Evolutionary conservation across 2,113 vertebrate species (phyloP), one percentile per base, ranked within the genome.

Genomic region (Chlorodrepanis virens): DNA sequence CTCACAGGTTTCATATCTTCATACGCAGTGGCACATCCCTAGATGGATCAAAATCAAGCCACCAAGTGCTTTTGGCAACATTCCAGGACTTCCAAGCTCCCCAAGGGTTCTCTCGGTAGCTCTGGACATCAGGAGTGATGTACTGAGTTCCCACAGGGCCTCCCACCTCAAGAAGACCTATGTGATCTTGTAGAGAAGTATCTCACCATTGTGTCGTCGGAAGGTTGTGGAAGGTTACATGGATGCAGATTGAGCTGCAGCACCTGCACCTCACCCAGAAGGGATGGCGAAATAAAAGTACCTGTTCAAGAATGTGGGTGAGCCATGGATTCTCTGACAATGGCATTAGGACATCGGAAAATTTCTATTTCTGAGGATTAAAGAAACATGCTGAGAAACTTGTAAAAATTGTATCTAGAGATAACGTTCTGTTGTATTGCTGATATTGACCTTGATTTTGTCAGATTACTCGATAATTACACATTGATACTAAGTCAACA

Each of bases 131-230:
- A 35, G 35, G 35, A 35, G 35, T 35, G 35, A 35, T 35, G 35
- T 35, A 35, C 35, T 35, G 35, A 35, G 35, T 35, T 35, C 35
- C 35, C 35, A 35, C 35, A 35, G 35, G 35, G 2, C 3, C 9
- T 15, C 17, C 20, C 4, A 35, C 11, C 31, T 83, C 68, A 60
- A 22, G 5, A 1, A 63, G 11, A 15, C 9, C 25, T 64, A 2
- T 23, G 33, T 23, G 20, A 56, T 12, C n/a, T 64, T 17, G 5
- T 10, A 37, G 7, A 8, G 8, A 4, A 3, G 1, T 0, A 19
- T 42, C 50, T 82, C 39, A 70, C 5, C 6, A n/a, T 10, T 4
- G 2, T 17, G 39, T 17, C 4, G 15, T 50, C 53, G 63, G 28
- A 15, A 80, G 42, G 6, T 11, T 59, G 12, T 37, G 24, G 25